phyloP scores from a whole-genome alignment of 2,888 invertebrate species.

The Pilophorus perplexus region DNA sequence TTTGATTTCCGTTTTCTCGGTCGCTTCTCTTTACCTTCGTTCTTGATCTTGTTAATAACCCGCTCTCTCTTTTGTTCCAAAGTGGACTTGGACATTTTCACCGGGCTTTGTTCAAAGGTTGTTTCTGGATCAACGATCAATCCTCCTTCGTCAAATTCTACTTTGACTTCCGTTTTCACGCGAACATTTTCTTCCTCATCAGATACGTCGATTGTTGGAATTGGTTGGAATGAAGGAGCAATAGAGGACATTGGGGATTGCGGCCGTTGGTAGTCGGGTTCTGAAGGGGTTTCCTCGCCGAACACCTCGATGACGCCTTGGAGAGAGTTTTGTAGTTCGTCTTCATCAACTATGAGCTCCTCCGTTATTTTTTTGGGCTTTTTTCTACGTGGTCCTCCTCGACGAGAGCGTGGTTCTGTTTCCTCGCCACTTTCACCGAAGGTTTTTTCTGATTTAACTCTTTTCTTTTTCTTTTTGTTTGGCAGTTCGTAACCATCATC shows the following conservation, averaged over 20 bases:
- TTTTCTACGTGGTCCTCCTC: background rate
- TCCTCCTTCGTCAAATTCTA: background rate
- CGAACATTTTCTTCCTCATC: background rate
- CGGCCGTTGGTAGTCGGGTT: too few relatives aligned
- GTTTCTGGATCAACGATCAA: background rate
- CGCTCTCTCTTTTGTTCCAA: conserved; percentile 18
- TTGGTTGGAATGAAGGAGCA: background rate
- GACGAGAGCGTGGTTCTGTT: too few relatives aligned
- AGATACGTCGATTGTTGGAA: background rate
- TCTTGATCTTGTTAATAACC: conserved; percentile 15
- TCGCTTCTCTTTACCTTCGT: background rate
- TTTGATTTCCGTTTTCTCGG: background rate
- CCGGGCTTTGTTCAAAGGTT: background rate
- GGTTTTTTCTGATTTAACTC: conserved; percentile 3
- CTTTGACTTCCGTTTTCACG: background rate
- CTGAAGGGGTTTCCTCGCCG: too few relatives aligned
- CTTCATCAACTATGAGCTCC: conserved; percentile 8
- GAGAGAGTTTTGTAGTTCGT: background rate
- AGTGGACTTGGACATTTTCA: background rate
- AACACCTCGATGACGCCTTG: background rate
- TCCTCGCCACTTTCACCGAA: background rate
- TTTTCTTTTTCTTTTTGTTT: conserved; percentile 52
- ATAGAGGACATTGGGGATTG: too few relatives aligned
- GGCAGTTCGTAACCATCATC: conserved; percentile 58
- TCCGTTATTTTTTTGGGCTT: background rate